phyloP scores from a whole-genome alignment of 2,113 vertebrate species.

The Excalfactoria chinensis region DNA sequence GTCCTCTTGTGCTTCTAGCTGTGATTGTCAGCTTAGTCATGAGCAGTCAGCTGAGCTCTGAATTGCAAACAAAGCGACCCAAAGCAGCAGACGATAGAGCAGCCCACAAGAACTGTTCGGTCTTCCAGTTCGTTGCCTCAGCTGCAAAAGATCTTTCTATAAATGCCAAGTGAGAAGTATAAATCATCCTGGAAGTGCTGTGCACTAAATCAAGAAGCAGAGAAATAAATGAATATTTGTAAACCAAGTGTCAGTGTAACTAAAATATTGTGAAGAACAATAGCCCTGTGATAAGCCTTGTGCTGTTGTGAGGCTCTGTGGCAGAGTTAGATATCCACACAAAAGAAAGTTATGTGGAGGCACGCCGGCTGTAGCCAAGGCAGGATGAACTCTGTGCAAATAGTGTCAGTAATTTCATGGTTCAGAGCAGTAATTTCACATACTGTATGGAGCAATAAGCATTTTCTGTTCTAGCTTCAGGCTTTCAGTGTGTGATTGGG shows the following conservation, averaged over 20 bases:
- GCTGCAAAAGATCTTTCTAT: neutral
- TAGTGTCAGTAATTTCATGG: neutral
- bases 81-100: neutral
- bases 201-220: neutral
- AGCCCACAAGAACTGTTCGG: neutral
- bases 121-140: neutral
- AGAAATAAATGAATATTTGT: neutral
- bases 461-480: neutral
- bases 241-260: neutral
- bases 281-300: neutral
- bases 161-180: neutral
- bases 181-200: neutral
- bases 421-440: neutral
- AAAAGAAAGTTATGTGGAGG: neutral
- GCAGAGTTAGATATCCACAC: neutral
- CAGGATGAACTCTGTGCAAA: neutral
- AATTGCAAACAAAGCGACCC: neutral
- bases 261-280: neutral
- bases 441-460: neutral
- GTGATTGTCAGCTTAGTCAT: neutral
- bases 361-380: rapidly evolving
- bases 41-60: conserved; percentile 5
- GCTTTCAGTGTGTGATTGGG: neutral
- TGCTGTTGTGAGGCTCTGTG: rapidly evolving
- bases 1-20: neutral